A percentile compares a stretch with the other conserved stretches of the same genome.
Conservation (phyloP, 1,140 invertebrate genomes). For the Nasonia giraulti region DNA sequence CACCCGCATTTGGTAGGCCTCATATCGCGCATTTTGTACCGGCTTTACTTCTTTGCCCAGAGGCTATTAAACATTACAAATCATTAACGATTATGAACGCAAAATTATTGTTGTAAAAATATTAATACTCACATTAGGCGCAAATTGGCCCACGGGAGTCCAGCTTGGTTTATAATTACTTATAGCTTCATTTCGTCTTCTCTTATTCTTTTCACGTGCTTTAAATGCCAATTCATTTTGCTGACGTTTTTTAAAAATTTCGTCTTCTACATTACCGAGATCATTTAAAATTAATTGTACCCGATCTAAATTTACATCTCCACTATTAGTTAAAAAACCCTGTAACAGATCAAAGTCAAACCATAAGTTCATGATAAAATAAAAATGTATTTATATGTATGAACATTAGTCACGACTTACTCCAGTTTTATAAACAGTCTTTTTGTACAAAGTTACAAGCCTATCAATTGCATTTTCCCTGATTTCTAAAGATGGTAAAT, state of each 20-base stretch:
- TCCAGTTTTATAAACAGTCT: constrained; percentile 93
- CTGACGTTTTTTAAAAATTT: constrained; percentile 96
- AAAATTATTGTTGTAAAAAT: constrained; percentile 17
- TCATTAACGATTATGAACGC: background rate
- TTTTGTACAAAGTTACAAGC: constrained; percentile 95
- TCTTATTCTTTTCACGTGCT: constrained; percentile 84
- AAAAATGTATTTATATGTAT: background rate
- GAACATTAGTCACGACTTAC: constrained; percentile 71
- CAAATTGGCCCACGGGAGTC: constrained; percentile 83
- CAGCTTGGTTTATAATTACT: constrained; percentile 81
- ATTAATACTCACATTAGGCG: constrained; percentile 77
- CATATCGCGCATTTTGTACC: constrained; percentile 80
- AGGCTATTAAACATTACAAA: constrained; percentile 65
- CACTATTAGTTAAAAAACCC: constrained; percentile 97
- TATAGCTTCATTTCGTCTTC: constrained; percentile 73
- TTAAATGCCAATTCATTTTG: constrained; percentile 89
- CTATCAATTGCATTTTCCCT: constrained; percentile 98
- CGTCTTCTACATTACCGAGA: constrained; percentile 95
- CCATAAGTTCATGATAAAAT: constrained; percentile 24
- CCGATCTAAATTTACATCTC: constrained; percentile 92
- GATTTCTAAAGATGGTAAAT: constrained; percentile 98
- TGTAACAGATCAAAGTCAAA: constrained; percentile 65
- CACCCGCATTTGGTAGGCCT: constrained; percentile 81
- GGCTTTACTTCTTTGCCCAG: constrained; percentile 72
- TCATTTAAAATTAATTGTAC: constrained; percentile 97